Percentiles rank a stretch among this genome's conserved stretches.
phyloP scores from a whole-genome alignment of 2,888 invertebrate species.

The Meloe dianella region DNA sequence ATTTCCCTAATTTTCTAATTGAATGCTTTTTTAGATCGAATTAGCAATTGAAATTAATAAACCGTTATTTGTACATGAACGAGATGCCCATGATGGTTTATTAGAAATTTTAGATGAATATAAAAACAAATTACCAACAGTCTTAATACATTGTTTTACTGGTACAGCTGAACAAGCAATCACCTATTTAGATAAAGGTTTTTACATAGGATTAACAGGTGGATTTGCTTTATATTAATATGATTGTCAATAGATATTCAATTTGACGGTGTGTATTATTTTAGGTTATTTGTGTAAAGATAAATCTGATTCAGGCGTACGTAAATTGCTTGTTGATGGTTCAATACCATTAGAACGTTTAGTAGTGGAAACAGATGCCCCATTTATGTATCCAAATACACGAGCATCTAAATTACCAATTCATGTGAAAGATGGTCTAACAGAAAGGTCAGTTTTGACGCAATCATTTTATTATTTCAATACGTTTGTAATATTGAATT shows the following conservation, averaged over 20 bases:
- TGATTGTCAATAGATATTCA: conserved; percentile 21
- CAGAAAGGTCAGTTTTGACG: conserved; percentile 71
- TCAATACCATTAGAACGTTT: conserved; percentile 82
- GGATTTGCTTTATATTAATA: conserved; percentile 19
- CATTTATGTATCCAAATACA: conserved; percentile 96
- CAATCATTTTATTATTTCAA: no score
- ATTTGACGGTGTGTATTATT: conserved; percentile 37
- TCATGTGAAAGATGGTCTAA: conserved; percentile 85
- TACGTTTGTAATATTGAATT: background rate
- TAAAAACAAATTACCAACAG: conserved; percentile 69
- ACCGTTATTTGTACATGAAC: conserved; percentile 89
- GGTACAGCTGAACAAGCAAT: conserved; percentile 85
- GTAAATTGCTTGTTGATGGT: conserved; percentile 81
- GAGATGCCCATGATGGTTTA: conserved; percentile 88
- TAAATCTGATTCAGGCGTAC: conserved; percentile 88
- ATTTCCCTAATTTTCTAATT: background rate
- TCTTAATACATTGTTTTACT: conserved; percentile 90
- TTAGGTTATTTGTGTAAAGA: conserved; percentile 87
- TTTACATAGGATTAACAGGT: conserved; percentile 85
- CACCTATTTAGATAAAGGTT: conserved; percentile 82
- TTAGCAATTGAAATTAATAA: conserved; percentile 86
- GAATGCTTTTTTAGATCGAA: conserved; percentile 66
- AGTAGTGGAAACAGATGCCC: conserved; percentile 91
- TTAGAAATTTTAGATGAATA: conserved; percentile 72
- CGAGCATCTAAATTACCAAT: conserved; percentile 89